Conservation (phyloP, 2,113 vertebrate species). For the Sminthopsis crassicaudata region DNA sequence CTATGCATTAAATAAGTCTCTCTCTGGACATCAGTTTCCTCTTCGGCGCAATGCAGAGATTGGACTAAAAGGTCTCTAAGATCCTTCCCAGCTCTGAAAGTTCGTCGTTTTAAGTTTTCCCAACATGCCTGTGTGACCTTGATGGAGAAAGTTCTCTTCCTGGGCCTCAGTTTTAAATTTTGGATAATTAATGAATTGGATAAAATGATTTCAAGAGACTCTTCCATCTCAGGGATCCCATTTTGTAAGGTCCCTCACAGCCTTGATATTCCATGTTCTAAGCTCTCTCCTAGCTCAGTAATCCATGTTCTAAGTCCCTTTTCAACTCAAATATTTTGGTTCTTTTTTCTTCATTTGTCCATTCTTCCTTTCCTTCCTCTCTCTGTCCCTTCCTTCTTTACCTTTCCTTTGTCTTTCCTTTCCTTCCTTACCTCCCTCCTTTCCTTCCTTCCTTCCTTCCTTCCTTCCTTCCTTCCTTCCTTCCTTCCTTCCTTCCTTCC, state of each 20-base stretch:
- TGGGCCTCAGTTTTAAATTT: not conserved
- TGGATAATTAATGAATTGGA: too few species aligned
- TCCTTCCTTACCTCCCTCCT: too few species aligned
- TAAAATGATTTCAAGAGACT: not conserved
- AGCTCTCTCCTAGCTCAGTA: not conserved
- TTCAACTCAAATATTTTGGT: not conserved
- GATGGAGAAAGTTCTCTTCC: not conserved
- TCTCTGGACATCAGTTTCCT: not conserved
- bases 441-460: too few species aligned
- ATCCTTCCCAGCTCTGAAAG: too few species aligned
- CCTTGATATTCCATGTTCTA: not conserved
- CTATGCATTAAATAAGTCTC: slow-evolving; percentile 61
- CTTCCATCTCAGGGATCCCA: not conserved
- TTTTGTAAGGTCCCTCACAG: not conserved
- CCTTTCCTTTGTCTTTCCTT: not conserved
- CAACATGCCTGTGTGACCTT: not conserved
- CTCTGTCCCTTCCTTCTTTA: not conserved
- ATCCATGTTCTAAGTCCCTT: not conserved
- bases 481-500: not conserved
- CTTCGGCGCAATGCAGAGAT: not conserved
- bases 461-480: not conserved
- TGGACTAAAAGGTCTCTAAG: not conserved
- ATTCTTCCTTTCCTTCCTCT: not conserved
- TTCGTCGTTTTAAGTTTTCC: not conserved
- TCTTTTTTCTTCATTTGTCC: not conserved